Percentiles rank a stretch among this genome's conserved stretches.
Conservation (phyloP, 1,140 invertebrate genomes). For the Phenacoccus solenopsis region DNA sequence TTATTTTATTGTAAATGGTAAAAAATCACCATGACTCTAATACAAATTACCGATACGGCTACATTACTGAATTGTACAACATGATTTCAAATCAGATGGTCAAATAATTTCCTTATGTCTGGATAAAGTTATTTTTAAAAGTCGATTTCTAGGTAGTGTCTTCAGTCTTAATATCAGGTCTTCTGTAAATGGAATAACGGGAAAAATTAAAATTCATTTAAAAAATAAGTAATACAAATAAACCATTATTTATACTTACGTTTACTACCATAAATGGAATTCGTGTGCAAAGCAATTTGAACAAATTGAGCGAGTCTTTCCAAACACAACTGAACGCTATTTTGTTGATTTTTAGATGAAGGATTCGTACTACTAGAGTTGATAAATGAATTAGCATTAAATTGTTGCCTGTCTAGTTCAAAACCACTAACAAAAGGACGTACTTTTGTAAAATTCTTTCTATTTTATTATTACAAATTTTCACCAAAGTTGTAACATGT, state of each 20-base stretch:
- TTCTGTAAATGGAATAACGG: not conserved
- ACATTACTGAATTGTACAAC: too few species aligned
- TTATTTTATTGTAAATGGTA: too few species aligned
- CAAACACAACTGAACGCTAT: conserved; percentile 33
- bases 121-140: not conserved
- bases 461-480: not conserved
- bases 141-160: not conserved
- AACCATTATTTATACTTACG: conserved; percentile 35
- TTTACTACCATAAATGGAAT: conserved; percentile 62
- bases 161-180: not conserved
- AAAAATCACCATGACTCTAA: too few species aligned
- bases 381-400: too few species aligned
- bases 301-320: conserved; percentile 63
- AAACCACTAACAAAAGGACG: not conserved
- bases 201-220: not conserved
- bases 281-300: conserved; percentile 54
- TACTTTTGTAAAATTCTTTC: conserved; percentile 19
- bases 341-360: not conserved
- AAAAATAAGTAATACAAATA: conserved; percentile 28
- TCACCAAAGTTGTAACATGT: conserved; percentile 28
- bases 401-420: not conserved
- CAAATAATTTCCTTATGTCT: not conserved
- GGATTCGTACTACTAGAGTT: not conserved
- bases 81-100: not conserved
- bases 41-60: too few species aligned